A percentile compares a stretch with the other conserved stretches of the same genome.
phyloP scores from a whole-genome alignment of 1,140 invertebrate genomes.

The Olivierus martensii region DNA sequence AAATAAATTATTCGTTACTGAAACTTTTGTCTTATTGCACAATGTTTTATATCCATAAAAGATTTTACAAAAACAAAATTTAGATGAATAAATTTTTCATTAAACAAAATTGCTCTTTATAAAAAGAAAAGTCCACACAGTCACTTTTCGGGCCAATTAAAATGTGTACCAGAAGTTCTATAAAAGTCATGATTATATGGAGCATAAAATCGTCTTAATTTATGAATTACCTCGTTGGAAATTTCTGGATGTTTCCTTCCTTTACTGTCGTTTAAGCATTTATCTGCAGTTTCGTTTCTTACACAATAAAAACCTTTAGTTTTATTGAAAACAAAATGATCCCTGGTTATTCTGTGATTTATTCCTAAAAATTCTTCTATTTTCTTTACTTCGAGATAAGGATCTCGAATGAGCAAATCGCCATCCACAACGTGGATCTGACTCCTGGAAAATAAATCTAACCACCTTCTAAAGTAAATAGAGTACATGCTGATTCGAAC shows the following conservation, averaged over 20 bases:
- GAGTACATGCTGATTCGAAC: constrained; percentile 75
- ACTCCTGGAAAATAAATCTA: constrained; percentile 39
- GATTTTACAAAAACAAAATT: too few species aligned
- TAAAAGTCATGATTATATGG: constrained; percentile 31
- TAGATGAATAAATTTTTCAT: too few species aligned
- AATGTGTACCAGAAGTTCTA: constrained; percentile 22
- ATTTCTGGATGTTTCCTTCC: constrained; percentile 31
- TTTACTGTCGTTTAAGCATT: constrained; percentile 32
- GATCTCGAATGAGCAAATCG: constrained; percentile 37
- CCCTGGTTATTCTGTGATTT: constrained; percentile 28
- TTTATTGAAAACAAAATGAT: constrained; percentile 38
- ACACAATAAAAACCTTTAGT: constrained; percentile 42
- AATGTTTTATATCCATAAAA: too few species aligned
- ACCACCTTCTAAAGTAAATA: constrained; percentile 63
- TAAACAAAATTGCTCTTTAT: too few species aligned
- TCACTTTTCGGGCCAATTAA: constrained; percentile 23
- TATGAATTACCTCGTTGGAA: constrained; percentile 24
- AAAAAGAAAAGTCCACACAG: too few species aligned
- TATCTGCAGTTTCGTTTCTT: constrained; percentile 21
- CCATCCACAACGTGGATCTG: constrained; percentile 43
- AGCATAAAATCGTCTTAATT: constrained; percentile 28
- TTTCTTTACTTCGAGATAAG: constrained; percentile 34
- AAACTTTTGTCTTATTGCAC: too few species aligned
- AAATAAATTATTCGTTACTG: too few species aligned
- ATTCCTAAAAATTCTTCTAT: constrained; percentile 40